Conservation (phyloP, 2,113 vertebrate species). For the Guaruba guarouba region DNA sequence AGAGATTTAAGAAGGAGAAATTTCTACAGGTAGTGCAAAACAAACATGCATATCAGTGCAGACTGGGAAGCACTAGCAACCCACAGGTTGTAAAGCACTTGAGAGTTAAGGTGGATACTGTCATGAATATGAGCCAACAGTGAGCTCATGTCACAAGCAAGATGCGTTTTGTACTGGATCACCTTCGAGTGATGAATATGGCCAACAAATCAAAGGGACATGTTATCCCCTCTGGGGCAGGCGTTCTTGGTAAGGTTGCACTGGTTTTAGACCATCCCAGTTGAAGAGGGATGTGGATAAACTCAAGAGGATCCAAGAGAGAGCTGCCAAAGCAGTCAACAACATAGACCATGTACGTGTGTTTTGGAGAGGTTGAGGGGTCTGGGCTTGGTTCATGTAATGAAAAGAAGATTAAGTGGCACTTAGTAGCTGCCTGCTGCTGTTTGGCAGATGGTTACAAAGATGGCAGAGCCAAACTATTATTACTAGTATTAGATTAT, state of each 20-base stretch:
- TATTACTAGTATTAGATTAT: background rate
- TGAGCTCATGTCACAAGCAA: background rate
- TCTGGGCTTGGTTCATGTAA: background rate
- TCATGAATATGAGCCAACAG: background rate
- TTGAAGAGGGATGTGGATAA: background rate
- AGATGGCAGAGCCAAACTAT: background rate
- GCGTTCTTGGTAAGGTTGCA: background rate
- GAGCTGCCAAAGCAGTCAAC: background rate
- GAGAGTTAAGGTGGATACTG: background rate
- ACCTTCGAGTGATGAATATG: background rate
- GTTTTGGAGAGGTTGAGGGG: background rate
- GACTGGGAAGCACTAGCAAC: background rate
- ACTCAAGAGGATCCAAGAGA: background rate
- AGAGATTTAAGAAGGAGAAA: background rate
- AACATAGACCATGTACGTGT: rapidly evolving
- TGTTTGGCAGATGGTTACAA: background rate
- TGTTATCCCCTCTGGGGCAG: background rate
- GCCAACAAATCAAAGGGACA: background rate
- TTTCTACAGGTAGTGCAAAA: background rate
- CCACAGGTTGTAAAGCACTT: background rate
- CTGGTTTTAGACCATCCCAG: background rate
- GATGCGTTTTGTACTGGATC: background rate
- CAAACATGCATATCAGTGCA: background rate
- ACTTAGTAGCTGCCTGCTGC: background rate
- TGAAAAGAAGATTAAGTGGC: background rate